Base-by-base conservation (phyloP, 2,113 vertebrate genomes). In the Apteryx owenii region DNA sequence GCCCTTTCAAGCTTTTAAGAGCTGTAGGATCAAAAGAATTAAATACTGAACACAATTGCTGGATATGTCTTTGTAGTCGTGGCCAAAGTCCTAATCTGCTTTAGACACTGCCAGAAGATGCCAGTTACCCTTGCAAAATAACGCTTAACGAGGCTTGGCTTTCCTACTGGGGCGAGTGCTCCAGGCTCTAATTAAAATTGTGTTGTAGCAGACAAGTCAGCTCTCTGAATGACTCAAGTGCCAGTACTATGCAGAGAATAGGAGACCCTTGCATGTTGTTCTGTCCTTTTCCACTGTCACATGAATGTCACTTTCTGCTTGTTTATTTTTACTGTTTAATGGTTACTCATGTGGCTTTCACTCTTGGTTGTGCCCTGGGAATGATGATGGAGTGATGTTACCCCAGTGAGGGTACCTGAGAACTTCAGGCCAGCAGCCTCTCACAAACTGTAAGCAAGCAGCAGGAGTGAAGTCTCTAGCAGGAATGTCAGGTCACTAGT, bases 21-120 rank as follows among this genome's bases (percentile, higher is more conserved):
- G 26, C 68, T 93, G 66, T 46, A 64, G 96, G 56, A 92, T 91
- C 50, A 90, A 87, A 85, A 70, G 54, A 85, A 91, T 44, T 83
- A 81, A 78, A 54, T 7, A 17, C 22, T 15, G 38, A 77, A 81
- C 26, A 91, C 84, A 93, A 84, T 89, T 94, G 15, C 78, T 76
- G 76, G 72, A 66, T 87, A 9, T 62, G 42, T 31, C 56, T 95
- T 94, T 95, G 81, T 83, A 91, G 42, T 48, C 38, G 51, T 33
- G 21, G 68, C 75, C 42, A 48, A 81, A 64, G 29, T 66, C 28
- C 58, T 73, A 92, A 66, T 83, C 36, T 82, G 42, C 54, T 91
- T 87, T 78, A 50, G 88, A 62, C 40, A 85, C 62, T 83, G 31
- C 19, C 1, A 2, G 61, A 11, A 90, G 54, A 85, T 83, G 87